Evolutionary conservation across 2,113 vertebrate species (phyloP), one percentile per base, ranked within the genome.

Genomic region (Perognathus longimembris): DNA sequence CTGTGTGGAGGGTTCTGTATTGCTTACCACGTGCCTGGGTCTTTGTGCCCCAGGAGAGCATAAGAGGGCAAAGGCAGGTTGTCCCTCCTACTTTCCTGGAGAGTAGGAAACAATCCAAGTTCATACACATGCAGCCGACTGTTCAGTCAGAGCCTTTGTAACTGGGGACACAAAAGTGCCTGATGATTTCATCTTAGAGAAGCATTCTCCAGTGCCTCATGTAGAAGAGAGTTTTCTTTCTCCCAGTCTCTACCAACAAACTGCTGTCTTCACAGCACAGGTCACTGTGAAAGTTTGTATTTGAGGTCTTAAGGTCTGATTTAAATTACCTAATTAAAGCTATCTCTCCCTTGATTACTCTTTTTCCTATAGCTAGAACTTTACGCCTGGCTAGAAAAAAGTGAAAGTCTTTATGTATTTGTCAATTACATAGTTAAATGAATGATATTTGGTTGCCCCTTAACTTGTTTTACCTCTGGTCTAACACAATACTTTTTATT

Each of bases 131-230:
- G 63, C 45, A 73, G 45, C 15, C 45, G 26, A 15, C 45, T 57
- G 0, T 14, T 12, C 6, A 0, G 1, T 64, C 3, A 6, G 57
- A 36, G 2, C 11, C 40, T 77, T 54, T 50, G 22, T 11, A n/a
- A 14, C 64, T 20, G 7, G 28, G 30, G 40, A 40, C 6, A 24
- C 22, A 54, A 54, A 54, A 54, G 50, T 14, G 50, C 50, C 45
- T 32, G 22, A 50, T 90, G 24, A 69, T 30, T 76, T 38, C 1
- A 22, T 61, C 36, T 45, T 67, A 61, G 87, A 66, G 75, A 83
- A 30, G 22, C 24, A n/a, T 63, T 63, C 26, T 12, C 22, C 42
- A 30, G 30, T 3, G 5, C 42, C 12, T 38, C 45, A 36, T 9
- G 21, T 92, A 77, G 83, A 91, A 66, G 2, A 80, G 38, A 21